Percentiles rank a stretch among this genome's conserved stretches.
phyloP scores from a whole-genome alignment of 1,140 invertebrate species.

The Procambarus virginalis region DNA sequence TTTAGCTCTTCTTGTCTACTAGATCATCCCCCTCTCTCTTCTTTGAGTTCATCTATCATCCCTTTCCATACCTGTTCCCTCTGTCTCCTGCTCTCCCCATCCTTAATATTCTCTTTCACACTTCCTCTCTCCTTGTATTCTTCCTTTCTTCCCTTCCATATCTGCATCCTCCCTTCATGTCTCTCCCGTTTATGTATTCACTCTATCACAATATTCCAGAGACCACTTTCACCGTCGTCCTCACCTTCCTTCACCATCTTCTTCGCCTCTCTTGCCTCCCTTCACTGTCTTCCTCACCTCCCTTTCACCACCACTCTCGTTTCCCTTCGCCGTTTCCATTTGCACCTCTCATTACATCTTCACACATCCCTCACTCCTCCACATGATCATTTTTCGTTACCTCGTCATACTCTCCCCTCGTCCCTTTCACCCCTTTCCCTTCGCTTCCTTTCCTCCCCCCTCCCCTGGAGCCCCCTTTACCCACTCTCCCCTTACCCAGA shows the following conservation, averaged over 20 bases:
- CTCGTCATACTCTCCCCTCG: not conserved
- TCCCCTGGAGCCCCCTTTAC: not conserved
- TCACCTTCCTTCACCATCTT: not conserved
- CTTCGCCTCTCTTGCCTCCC: not conserved
- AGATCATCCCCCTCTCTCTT: not conserved
- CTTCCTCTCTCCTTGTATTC: not conserved
- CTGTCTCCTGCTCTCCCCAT: not conserved
- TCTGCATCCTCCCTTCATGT: too few species aligned
- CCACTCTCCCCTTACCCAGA: too few species aligned
- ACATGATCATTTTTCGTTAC: not conserved
- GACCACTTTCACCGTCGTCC: too few species aligned
- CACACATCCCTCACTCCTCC: not conserved
- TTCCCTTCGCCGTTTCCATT: not conserved
- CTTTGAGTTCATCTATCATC: not conserved
- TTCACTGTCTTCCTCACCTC: not conserved
- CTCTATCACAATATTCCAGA: too few species aligned
- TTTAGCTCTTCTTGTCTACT: not conserved
- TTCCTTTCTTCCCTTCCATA: too few species aligned
- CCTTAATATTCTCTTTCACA: not conserved
- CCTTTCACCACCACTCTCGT: not conserved
- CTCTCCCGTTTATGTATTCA: too few species aligned
- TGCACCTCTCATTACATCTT: not conserved
- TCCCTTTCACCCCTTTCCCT: not conserved
- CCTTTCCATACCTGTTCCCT: not conserved
- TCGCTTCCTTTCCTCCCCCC: not conserved